Conservation (phyloP, 2,888 invertebrate species). For the Drosophila neonasuta region DNA sequence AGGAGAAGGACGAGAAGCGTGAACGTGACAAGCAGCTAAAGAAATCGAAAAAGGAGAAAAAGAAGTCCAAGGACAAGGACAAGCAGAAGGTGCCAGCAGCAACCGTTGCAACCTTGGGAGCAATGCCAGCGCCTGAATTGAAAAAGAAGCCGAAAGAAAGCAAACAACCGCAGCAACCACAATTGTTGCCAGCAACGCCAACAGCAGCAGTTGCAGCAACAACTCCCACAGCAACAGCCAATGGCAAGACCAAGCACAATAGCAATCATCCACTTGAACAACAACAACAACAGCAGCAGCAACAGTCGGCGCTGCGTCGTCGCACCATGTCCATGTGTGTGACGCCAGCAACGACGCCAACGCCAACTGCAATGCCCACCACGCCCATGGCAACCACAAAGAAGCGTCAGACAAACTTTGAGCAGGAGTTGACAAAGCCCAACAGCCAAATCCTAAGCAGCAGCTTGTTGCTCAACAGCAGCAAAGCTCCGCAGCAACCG, state of each 20-base stretch:
- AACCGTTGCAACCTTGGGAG: slow-evolving; percentile 4
- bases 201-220: slow-evolving; percentile 21
- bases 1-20: slow-evolving; percentile 61
- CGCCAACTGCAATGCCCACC: slow-evolving; percentile 33
- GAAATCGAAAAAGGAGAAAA: slow-evolving; percentile 66
- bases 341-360: slow-evolving; percentile 33
- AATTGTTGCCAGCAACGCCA: slow-evolving; percentile 14
- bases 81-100: slow-evolving; percentile 46
- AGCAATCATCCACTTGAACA: slow-evolving; percentile 20
- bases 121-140: slow-evolving; percentile 24
- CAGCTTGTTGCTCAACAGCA: slow-evolving; percentile 63
- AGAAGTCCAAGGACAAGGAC: slow-evolving; percentile 65
- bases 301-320: slow-evolving; percentile 55
- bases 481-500: slow-evolving; percentile 42
- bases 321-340: slow-evolving; percentile 71
- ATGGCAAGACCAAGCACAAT: slow-evolving; percentile 66
- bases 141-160: slow-evolving; percentile 47
- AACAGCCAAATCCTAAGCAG: slow-evolving; percentile 70
- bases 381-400: slow-evolving; percentile 53
- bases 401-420: slow-evolving; percentile 83
- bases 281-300: slow-evolving; percentile 46
- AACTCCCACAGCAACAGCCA: slow-evolving; percentile 29
- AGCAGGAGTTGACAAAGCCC: slow-evolving; percentile 77
- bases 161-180: slow-evolving; percentile 28
- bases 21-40: slow-evolving; percentile 59